Conservation (phyloP, 2,113 vertebrate genomes). For the Microcebus tavaratra region DNA sequence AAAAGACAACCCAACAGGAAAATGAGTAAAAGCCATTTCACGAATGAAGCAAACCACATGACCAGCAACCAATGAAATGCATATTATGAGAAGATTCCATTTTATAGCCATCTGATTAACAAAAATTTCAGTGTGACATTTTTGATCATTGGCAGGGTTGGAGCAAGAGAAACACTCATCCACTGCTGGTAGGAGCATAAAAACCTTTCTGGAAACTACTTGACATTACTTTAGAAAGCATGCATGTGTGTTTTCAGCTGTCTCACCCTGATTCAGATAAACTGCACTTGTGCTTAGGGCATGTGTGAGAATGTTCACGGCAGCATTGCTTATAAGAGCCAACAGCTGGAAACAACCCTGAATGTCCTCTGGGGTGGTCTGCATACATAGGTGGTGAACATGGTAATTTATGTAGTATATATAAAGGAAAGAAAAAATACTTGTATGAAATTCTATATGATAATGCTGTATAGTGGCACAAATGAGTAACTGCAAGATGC, state of each 20-base stretch:
- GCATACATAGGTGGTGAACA: not conserved
- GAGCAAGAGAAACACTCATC: not conserved
- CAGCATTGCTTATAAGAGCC: not conserved
- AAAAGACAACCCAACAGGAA: not conserved
- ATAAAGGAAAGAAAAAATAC: not conserved
- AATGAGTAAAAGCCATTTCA: not conserved
- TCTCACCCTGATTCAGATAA: not conserved
- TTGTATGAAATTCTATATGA: not conserved
- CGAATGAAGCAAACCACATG: not conserved
- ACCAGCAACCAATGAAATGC: not conserved
- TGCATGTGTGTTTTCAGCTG: not conserved
- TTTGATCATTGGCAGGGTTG: not conserved
- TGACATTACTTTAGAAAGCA: not conserved
- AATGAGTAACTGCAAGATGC: not conserved
- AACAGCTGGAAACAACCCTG: not conserved
- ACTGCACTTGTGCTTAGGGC: not conserved
- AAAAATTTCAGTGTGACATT: not conserved
- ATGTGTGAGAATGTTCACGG: not conserved
- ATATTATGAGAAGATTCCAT: not conserved
- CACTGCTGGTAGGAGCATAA: not conserved
- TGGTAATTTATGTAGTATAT: not conserved
- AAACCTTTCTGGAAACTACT: not conserved
- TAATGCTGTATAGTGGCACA: not conserved
- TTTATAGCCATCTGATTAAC: not conserved
- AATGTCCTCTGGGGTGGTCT: not conserved